Conservation (phyloP, 2,797 vertebrate genomes). For the Anguilla marmorata region DNA sequence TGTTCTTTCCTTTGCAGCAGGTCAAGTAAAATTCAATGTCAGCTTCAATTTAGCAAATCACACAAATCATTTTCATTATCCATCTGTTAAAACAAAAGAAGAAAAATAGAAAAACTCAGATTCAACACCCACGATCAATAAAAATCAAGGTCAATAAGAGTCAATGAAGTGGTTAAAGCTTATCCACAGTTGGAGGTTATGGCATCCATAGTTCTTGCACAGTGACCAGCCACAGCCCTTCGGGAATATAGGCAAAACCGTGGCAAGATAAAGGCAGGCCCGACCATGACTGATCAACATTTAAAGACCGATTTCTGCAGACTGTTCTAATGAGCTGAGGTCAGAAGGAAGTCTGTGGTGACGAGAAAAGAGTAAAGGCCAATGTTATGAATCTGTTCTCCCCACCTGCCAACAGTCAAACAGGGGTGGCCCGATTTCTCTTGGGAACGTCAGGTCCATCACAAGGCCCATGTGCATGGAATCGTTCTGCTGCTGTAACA, state of each 20-base stretch:
- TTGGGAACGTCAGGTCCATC: conserved; percentile 57
- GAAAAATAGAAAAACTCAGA: background rate
- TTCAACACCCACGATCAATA: background rate
- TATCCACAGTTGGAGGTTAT: conserved; percentile 24
- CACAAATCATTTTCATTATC: background rate
- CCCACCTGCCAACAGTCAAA: conserved; percentile 62
- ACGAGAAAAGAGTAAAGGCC: conserved; percentile 72
- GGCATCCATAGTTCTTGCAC: background rate
- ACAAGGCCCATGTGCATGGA: conserved; percentile 38
- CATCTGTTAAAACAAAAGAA: background rate
- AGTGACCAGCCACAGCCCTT: background rate
- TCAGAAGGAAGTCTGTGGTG: conserved; percentile 64
- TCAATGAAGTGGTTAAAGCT: background rate
- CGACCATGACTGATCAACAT: conserved; percentile 40
- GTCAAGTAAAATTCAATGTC: background rate
- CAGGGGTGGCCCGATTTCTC: conserved; percentile 69
- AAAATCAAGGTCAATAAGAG: background rate
- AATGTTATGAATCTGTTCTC: conserved; percentile 65
- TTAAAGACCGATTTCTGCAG: background rate
- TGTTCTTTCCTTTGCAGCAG: background rate
- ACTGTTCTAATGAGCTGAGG: conserved; percentile 67
- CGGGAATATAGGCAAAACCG: conserved; percentile 23
- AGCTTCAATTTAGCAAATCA: background rate
- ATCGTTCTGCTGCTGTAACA: conserved; percentile 18
- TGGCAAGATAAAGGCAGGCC: conserved; percentile 36